Base-by-base conservation (phyloP, 2,113 vertebrate species). In the Phalacrocorax pelagicus region DNA sequence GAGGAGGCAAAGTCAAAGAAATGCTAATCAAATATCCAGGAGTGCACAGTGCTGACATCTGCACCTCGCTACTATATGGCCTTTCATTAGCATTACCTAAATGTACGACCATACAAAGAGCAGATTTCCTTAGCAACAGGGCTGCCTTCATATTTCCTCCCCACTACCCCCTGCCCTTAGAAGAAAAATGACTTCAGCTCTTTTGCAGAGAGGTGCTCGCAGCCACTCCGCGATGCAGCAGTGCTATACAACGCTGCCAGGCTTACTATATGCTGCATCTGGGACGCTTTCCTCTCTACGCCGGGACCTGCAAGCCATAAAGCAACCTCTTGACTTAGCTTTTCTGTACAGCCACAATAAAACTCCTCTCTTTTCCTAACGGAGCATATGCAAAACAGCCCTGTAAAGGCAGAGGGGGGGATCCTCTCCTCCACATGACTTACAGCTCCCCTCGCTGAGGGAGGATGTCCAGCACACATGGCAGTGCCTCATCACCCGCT, bases 11-110 rank as follows among this genome's bases (percentile, higher is more conserved):
- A 96, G 95, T 90, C 95, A 94, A 92, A 96, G 96, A 96, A 94
- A 94, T 93, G 96, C 95, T 96, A 95, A 94, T 96, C 97, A 97
- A 94, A 95, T 86, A 97, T 95, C 95, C 94, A 96, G 87, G 89
- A 94, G 93, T 67, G 91, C 94, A 95, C 95, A 94, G 84, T 88
- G 95, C 96, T 97, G 96, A 96, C 95, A 95, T 92, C 91, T 81
- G 87, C 91, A 96, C 95, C 97, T 97, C 55, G 87, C 95, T 88
- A 95, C 94, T 95, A 87, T 95, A 95, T 71, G 94, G 94, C 91
- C 95, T 94, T 94, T 97, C 94, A 95, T 97, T 96, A 97, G 94
- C 94, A 94, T 97, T 96, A 96, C 96, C 96, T 95, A 97, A 97
- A 97, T 96, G 96, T 90, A 96, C 81, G 12, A 88, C 95, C 79